Base-by-base conservation (phyloP, 2,113 vertebrate species). In the Oenanthe oenanthe region DNA sequence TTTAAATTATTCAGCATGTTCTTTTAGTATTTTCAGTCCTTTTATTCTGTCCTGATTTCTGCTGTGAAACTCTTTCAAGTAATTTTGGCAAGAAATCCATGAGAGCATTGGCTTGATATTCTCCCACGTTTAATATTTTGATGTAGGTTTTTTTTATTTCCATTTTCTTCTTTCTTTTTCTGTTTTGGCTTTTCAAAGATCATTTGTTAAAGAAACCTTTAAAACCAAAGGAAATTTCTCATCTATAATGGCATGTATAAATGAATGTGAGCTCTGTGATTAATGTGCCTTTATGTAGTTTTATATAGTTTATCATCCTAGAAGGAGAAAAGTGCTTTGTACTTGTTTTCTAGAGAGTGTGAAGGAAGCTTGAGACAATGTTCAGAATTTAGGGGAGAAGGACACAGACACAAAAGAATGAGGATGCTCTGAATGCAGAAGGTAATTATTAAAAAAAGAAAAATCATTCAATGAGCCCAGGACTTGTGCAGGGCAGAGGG, bases 61-160 rank as follows among this genome's bases (percentile, higher is more conserved):
- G 45, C 17, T 72, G 32, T 75, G 72, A 57, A 90, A 86, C 53
- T 40, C 67, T 93, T 95, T 92, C 60, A 95, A 88, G 60, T 50
- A 42, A 83, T 93, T 95, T 85, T 85, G 75, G 87, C 67, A 88
- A 60, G 89, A 79, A 93, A 90, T 88, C 61, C 31, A 28, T 25
- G 34, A 76, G 40, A 43, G 12, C 15, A 25, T 43, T 94, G 93
- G 68, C 63, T 88, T 0, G 0, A 56, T 90, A 53, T 45, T 83
- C 36, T 77, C 78, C 75, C 22, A n/a, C n/a, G 47, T 74, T 94
- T 94, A 79, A 32, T 86, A 48, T 71, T 94, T 96, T 77, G n/a
- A 90, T 77, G 63, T 80, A 60, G 38, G 9, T 28, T 5, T 63
- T 75, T 75, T 83, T 70, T 9, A 79, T 54, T 92, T 82, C n/a